Percentiles rank a stretch among this genome's conserved stretches.
These are phyloP conservation scores for Sarcophaga rosellei DNA, from an alignment of 2,888 invertebrate genomes.

Conservation along the genomic window DNA sequence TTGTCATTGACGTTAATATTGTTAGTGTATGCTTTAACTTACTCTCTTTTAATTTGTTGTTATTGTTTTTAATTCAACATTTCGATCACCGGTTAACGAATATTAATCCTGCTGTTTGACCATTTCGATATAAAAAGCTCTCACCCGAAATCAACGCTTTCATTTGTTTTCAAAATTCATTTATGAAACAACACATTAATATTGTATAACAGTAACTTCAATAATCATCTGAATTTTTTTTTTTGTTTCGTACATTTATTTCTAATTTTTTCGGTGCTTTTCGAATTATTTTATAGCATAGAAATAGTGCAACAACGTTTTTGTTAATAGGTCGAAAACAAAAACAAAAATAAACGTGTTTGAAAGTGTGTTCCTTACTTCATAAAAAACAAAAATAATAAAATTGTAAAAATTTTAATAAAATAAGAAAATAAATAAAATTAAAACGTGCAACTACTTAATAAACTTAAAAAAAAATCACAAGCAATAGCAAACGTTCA, in stretches of 20 bases:
- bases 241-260: neutral
- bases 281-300: neutral
- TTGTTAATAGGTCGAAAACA: no score
- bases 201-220: neutral
- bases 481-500: neutral
- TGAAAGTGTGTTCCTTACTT: no score
- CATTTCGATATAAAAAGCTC: slow-evolving; percentile 75
- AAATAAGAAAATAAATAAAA: slow-evolving; percentile 22
- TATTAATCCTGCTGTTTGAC: slow-evolving; percentile 53
- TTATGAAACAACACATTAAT: slow-evolving; percentile 68
- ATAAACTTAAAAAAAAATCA: slow-evolving; percentile 7
- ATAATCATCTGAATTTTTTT: neutral
- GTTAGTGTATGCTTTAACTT: slow-evolving; percentile 11
- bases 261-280: neutral
- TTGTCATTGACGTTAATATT: neutral
- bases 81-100: slow-evolving; percentile 36
- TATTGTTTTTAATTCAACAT: slow-evolving; percentile 41
- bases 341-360: no score
- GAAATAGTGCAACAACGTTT: no score
- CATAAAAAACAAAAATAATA: neutral
- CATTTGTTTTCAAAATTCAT: slow-evolving; percentile 75
- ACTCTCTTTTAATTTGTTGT: slow-evolving; percentile 41
- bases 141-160: slow-evolving; percentile 72
- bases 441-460: slow-evolving; percentile 49
- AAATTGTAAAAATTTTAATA: neutral